phyloP scores from a whole-genome alignment of 2,888 invertebrate species.

The Lasioglossum pauxillum region DNA sequence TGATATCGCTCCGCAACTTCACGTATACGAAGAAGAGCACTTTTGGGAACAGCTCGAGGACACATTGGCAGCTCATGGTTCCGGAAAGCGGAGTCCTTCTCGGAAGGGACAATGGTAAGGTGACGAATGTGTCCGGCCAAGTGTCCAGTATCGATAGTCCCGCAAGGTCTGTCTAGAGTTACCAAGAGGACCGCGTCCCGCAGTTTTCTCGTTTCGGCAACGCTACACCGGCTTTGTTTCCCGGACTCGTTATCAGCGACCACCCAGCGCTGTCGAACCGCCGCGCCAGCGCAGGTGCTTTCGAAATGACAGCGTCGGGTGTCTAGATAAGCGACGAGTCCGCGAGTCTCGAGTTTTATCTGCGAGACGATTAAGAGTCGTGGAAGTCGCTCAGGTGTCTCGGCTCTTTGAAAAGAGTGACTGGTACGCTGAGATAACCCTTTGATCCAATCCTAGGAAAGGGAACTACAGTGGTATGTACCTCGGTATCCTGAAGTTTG shows the following conservation, averaged over 20 bases:
- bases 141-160: not conserved
- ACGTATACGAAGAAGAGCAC: too few relatives aligned
- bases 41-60: not conserved
- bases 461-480: too few relatives aligned
- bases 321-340: not conserved
- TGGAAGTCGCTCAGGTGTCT: not conserved
- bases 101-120: not conserved
- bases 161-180: not conserved
- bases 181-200: not conserved
- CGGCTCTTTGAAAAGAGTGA: not conserved
- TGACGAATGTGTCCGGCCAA: not conserved
- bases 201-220: not conserved
- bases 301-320: not conserved
- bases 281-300: slow-evolving; percentile 3
- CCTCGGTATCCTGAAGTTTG: too few relatives aligned
- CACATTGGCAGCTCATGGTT: not conserved
- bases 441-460: not conserved
- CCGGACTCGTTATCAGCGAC: not conserved
- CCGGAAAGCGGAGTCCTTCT: not conserved
- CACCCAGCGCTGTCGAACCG: not conserved
- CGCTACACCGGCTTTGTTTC: not conserved
- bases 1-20: too few relatives aligned
- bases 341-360: slow-evolving; percentile 1
- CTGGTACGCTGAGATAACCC: not conserved
- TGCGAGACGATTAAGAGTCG: not conserved